phyloP scores from a whole-genome alignment of 2,797 vertebrate genomes.

The Parauchenoglanis ngamensis region DNA sequence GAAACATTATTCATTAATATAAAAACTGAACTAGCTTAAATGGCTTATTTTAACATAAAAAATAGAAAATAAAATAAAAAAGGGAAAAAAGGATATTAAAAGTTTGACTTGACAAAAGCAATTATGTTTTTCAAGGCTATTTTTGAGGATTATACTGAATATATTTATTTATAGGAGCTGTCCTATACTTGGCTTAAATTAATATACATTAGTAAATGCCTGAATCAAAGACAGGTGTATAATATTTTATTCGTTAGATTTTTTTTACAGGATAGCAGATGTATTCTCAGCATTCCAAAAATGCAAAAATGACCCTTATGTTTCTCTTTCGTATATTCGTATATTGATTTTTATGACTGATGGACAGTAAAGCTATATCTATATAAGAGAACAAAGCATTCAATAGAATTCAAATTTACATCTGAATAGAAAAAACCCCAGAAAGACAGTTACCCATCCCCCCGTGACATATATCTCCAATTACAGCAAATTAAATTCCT shows the following conservation, averaged over 20 bases:
- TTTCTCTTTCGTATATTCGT: neutral
- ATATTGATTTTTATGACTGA: constrained; percentile 2
- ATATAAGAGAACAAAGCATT: constrained; percentile 9
- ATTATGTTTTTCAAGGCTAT: neutral
- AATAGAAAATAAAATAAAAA: neutral
- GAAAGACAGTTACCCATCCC: constrained; percentile 40
- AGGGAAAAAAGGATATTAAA: neutral
- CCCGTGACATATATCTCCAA: constrained; percentile 54
- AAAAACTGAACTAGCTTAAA: neutral
- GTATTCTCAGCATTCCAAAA: neutral
- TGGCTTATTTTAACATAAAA: neutral
- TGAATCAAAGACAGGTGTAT: neutral
- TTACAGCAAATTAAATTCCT: constrained; percentile 58
- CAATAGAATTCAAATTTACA: constrained; percentile 36
- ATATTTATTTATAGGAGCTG: neutral
- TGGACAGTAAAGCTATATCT: constrained; percentile 6
- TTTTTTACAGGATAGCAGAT: neutral
- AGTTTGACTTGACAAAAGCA: neutral
- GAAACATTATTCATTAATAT: neutral
- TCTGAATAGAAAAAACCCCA: constrained; percentile 39
- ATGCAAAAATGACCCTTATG: neutral
- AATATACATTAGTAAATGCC: neutral
- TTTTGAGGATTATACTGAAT: neutral
- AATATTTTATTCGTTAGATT: neutral
- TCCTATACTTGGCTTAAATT: neutral